Evolutionary conservation across 2,888 invertebrate genomes (phyloP).

Genomic region (Aspidiotus destructor): DNA sequence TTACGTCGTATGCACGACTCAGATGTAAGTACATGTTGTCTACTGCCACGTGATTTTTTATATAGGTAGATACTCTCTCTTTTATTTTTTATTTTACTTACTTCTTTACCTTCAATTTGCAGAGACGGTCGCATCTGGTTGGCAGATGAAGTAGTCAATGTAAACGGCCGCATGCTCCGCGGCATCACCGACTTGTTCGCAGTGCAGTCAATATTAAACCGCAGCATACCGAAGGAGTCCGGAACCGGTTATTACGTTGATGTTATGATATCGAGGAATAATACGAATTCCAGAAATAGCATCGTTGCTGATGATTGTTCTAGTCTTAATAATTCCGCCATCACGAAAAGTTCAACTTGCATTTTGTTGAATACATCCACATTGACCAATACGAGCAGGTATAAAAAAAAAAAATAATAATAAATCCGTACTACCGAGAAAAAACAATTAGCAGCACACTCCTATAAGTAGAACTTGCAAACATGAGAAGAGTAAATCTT

Average conservation of each 20-base stretch:
- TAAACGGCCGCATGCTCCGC: conserved; percentile 44
- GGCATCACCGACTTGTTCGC: conserved; percentile 41
- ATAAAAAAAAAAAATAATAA: too few relatives aligned
- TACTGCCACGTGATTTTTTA: too few relatives aligned
- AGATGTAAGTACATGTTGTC: too few relatives aligned
- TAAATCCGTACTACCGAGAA: too few relatives aligned
- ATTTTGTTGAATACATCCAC: conserved; percentile 21
- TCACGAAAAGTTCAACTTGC: conserved; percentile 21
- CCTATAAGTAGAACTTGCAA: too few relatives aligned
- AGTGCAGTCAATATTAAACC: conserved; percentile 39
- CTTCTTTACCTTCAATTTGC: conserved; percentile 27
- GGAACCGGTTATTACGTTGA: conserved; percentile 39
- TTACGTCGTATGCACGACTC: too few relatives aligned
- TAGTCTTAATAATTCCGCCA: conserved; percentile 7
- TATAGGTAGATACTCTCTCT: too few relatives aligned
- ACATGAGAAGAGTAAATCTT: too few relatives aligned
- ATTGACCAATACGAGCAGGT: conserved; percentile 5
- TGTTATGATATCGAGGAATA: conserved; percentile 38
- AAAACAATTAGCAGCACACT: too few relatives aligned
- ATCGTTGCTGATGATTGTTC: conserved; percentile 20
- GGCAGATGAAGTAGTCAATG: conserved; percentile 45
- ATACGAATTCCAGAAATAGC: conserved; percentile 1
- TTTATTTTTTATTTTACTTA: too few relatives aligned
- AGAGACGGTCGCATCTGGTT: conserved; percentile 43
- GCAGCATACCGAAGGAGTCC: conserved; percentile 33